Conservation (phyloP, 53 echinoderm and acorn worm genomes). For the Temnopleurus reevesii region DNA sequence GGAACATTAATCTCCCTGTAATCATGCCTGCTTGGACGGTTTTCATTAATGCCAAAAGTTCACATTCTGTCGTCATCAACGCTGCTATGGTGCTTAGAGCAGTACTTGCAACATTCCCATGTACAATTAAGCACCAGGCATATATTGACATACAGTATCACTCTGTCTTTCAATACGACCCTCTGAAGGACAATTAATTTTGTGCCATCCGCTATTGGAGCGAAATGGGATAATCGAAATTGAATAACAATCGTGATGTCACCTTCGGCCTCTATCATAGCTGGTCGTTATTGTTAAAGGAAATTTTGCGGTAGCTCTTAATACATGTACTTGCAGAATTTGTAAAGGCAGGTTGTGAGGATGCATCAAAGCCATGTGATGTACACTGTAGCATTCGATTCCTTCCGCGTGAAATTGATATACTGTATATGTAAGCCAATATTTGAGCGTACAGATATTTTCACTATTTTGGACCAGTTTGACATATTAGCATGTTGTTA, state of each 20-base stretch:
- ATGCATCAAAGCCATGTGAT: too few species aligned
- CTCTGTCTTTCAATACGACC: neutral
- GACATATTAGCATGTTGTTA: too few species aligned
- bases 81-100: neutral
- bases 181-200: neutral
- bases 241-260: neutral
- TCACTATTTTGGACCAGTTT: too few species aligned
- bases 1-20: neutral
- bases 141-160: slow-evolving; percentile 31
- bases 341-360: too few species aligned
- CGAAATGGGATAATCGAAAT: neutral
- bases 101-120: neutral
- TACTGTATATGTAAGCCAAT: too few species aligned
- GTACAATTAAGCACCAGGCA: slow-evolving; percentile 18
- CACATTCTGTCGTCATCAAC: neutral
- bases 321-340: too few species aligned
- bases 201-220: neutral
- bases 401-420: too few species aligned
- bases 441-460: too few species aligned
- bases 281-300: too few species aligned
- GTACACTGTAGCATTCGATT: too few species aligned
- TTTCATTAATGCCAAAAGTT: slow-evolving; percentile 4
- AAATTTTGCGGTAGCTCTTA: too few species aligned
- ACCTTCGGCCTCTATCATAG: neutral
- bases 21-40: neutral